phyloP scores from a whole-genome alignment of 1,140 invertebrate genomes.

The Medauroidea extradentata region DNA sequence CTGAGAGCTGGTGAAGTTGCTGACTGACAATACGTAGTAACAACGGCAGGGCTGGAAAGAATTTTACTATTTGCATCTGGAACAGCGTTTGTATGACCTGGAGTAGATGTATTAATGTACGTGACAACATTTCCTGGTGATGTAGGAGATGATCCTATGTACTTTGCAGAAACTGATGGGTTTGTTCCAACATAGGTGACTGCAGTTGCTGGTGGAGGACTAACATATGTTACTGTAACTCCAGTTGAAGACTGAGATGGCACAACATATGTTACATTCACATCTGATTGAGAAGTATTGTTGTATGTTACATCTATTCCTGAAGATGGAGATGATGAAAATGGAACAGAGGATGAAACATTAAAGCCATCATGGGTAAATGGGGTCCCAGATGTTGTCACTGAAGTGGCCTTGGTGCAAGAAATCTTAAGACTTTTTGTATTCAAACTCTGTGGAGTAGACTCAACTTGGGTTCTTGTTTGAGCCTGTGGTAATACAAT shows the following conservation, averaged over 20 bases:
- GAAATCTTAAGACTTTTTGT: too few species aligned
- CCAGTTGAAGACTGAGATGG: constrained; percentile 18
- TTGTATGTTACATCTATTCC: neutral
- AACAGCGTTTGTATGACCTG: constrained; percentile 40
- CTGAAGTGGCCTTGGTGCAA: neutral
- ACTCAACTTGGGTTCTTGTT: neutral
- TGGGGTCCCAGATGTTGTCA: neutral
- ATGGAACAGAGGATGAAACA: neutral
- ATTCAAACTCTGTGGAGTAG: neutral
- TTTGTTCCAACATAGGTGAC: constrained; percentile 30
- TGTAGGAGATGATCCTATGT: constrained; percentile 14
- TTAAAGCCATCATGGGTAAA: neutral
- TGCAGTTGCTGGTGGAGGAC: constrained; percentile 37
- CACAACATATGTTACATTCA: constrained; percentile 4
- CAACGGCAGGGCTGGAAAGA: constrained; percentile 54
- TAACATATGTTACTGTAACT: constrained; percentile 7
- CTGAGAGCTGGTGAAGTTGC: constrained; percentile 54
- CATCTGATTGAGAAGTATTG: neutral
- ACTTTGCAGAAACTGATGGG: neutral
- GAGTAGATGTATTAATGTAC: too few species aligned
- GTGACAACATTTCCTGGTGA: constrained; percentile 20
- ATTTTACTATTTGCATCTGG: constrained; percentile 38
- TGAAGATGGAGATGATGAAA: neutral
- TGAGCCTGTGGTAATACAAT: constrained; percentile 22
- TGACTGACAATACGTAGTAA: constrained; percentile 56